Base-by-base conservation (phyloP, 2,113 vertebrate genomes). In the Cyprinodon tularosa region DNA sequence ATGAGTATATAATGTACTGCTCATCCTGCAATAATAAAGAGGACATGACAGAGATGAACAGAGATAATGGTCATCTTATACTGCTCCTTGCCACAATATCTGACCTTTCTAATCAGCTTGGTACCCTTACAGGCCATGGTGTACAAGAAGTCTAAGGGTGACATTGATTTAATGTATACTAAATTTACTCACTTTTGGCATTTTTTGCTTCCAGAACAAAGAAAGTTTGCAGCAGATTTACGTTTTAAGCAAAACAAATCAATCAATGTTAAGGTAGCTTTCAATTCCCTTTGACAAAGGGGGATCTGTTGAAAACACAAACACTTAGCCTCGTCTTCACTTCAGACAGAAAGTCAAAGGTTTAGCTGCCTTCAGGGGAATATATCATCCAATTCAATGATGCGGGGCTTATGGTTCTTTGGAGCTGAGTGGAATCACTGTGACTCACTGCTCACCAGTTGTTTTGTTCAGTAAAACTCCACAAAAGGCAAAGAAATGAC, bases 41-140 rank as follows among this genome's bases (percentile, higher is more conserved):
- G 67, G 66, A 66, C n/a, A 62, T 83, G 70, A 80, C 48, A 61
- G 68, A 82, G 81, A 81, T 4, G 42, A 48, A 83, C 76, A 66
- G 48, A 68, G 48, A 72, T 44, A 48, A 29, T 63, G 77, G 80
- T 82, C 65, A 69, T 81, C 50, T 85, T 77, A 63, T 76, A 78
- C 76, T 15, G 76, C 68, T 76, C 48, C 13, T 40, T 42, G 57
- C 70, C 80, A 38, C 64, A 75, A 57, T 47, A 29, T 77, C 77
- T 88, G 80, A 87, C 86, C 87, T 84, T 53, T 70, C 62, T 57
- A 76, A 82, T 86, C 74, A 72, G 17, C 68, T 71, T 44, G 66
- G 80, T 75, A 29, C 45, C 82, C 76, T 69, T 68, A 4, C 74
- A 42, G 77, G 80, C 80, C 72, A 74, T 69, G 64, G 81, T 80